phyloP scores from a whole-genome alignment of 1,140 invertebrate genomes.

The Apis cerana region DNA sequence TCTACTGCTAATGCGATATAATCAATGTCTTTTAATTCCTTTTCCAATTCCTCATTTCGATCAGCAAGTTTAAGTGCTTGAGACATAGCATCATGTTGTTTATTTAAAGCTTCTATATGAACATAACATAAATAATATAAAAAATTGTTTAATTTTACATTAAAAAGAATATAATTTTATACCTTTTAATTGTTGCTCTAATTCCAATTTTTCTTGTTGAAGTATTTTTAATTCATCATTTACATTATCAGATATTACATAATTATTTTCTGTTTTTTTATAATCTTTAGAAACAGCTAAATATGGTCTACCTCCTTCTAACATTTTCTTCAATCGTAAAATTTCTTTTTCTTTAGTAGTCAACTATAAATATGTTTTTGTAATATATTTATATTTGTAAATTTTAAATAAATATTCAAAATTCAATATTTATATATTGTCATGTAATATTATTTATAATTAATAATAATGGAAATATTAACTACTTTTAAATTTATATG shows the following conservation, averaged over 20 bases:
- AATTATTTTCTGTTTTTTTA: constrained; percentile 76
- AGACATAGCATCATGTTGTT: constrained; percentile 88
- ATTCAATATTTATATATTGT: constrained; percentile 5
- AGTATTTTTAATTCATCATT: constrained; percentile 81
- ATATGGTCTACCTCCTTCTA: constrained; percentile 84
- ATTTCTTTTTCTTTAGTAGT: constrained; percentile 84
- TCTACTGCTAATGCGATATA: constrained; percentile 86
- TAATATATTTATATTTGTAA: background rate
- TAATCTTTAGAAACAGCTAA: constrained; percentile 82
- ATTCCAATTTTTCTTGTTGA: constrained; percentile 81
- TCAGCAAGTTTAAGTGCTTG: constrained; percentile 86
- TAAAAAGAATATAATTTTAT: constrained; percentile 13
- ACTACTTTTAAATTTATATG: background rate
- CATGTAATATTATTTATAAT: background rate
- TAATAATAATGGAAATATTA: background rate
- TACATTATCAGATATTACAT: constrained; percentile 64
- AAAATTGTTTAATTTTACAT: background rate
- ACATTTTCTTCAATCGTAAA: constrained; percentile 82
- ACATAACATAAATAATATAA: background rate
- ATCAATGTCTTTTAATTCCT: constrained; percentile 86
- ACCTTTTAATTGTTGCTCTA: constrained; percentile 84
- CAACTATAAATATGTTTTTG: constrained; percentile 64
- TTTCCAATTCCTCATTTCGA: constrained; percentile 85
- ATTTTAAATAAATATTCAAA: constrained; percentile 18
- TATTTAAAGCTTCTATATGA: constrained; percentile 81